A percentile compares a stretch with the other conserved stretches of the same genome.
phyloP scores from a whole-genome alignment of 1,140 invertebrate species.

The Hydropsyche tenuis region DNA sequence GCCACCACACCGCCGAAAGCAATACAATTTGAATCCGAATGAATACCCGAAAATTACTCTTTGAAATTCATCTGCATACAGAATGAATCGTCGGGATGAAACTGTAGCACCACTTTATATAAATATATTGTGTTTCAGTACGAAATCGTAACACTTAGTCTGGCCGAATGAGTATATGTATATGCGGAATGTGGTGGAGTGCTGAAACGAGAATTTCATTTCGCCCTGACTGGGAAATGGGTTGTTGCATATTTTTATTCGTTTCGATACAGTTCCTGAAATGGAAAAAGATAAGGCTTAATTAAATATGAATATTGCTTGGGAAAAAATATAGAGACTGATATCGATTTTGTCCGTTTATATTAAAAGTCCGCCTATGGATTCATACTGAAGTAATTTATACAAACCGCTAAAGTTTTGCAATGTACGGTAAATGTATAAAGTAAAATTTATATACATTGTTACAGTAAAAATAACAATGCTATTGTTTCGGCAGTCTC shows the following conservation, averaged over 20 bases:
- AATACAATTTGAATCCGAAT: conserved; percentile 37
- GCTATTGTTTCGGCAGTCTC: no score
- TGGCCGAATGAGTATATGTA: background rate
- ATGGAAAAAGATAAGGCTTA: background rate
- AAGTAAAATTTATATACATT: no score
- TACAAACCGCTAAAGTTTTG: no score
- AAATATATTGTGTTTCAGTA: conserved; percentile 20
- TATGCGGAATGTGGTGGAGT: background rate
- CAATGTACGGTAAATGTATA: no score
- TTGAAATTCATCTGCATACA: conserved; percentile 39
- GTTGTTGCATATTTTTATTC: conserved; percentile 34
- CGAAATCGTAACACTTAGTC: conserved; percentile 23
- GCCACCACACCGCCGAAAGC: background rate
- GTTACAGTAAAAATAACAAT: no score
- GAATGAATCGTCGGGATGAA: conserved; percentile 31
- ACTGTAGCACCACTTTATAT: conserved; percentile 20
- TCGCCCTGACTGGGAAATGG: conserved; percentile 20
- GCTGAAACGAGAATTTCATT: conserved; percentile 25
- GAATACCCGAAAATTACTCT: conserved; percentile 36
- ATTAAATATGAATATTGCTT: conserved; percentile 10
- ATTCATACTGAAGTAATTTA: no score
- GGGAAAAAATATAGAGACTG: no score
- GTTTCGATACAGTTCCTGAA: background rate
- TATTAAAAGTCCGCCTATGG: no score
- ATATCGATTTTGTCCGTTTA: no score